Evolutionary conservation across 2,113 vertebrate species (phyloP).

Genomic region (Urocitellus parryii): DNA sequence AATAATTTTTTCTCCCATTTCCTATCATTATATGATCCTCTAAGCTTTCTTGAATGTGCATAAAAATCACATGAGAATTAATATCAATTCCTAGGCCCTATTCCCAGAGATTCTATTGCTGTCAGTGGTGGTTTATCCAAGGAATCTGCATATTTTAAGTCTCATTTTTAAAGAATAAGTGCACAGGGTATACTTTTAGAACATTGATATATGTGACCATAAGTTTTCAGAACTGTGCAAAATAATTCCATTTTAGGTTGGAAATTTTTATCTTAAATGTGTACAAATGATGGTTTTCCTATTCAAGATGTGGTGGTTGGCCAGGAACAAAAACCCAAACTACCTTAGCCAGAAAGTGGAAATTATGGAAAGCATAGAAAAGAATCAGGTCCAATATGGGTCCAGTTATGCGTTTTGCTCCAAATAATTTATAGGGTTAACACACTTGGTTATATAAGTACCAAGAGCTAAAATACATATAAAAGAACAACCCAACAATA

Average conservation of each 20-base stretch:
- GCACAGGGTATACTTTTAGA: not conserved
- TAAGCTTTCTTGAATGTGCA: not conserved
- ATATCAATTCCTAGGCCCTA: not conserved
- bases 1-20: not conserved
- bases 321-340: not conserved
- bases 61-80: not conserved
- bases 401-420: not conserved
- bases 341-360: not conserved
- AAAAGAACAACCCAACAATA: not conserved
- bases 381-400: not conserved
- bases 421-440: not conserved
- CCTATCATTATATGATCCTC: not conserved
- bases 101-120: not conserved
- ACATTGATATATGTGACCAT: not conserved
- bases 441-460: not conserved
- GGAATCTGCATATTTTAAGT: constrained; percentile 35
- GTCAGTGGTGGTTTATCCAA: not conserved
- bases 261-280: not conserved
- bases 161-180: not conserved
- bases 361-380: constrained; percentile 20
- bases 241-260: not conserved
- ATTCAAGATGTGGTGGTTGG: constrained; percentile 31
- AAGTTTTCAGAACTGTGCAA: constrained; percentile 51
- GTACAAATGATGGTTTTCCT: not conserved
- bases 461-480: not conserved